A percentile compares a stretch with the other conserved stretches of the same genome.
These are phyloP conservation scores for Echinometra lucunter DNA, from an alignment of 53 echinoderm and acorn worm genomes.

Conservation along the genomic window DNA sequence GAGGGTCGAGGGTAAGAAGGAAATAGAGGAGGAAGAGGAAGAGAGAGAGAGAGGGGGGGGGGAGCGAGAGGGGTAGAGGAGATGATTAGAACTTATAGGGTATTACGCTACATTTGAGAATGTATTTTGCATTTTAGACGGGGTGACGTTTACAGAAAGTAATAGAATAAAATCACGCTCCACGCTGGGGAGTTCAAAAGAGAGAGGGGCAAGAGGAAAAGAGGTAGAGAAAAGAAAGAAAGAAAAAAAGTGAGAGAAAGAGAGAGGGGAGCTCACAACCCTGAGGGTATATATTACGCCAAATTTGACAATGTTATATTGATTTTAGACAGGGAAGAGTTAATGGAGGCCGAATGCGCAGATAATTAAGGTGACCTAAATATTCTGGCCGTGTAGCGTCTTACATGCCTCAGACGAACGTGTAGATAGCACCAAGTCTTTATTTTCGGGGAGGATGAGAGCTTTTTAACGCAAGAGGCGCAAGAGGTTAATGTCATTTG, in stretches of 20 bases:
- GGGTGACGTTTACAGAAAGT: too few species aligned
- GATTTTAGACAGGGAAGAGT: conserved; percentile 11
- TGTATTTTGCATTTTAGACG: too few species aligned
- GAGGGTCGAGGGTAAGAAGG: too few species aligned
- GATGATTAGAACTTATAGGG: too few species aligned
- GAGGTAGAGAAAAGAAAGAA: neutral
- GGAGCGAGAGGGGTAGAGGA: too few species aligned
- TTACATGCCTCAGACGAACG: neutral
- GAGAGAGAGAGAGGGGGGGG: too few species aligned
- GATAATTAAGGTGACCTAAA: conserved; percentile 26
- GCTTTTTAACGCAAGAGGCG: neutral
- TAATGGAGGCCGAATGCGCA: conserved; percentile 13
- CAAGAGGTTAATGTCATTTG: neutral
- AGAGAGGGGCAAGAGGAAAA: neutral
- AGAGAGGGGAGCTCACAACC: neutral
- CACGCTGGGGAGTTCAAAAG: neutral
- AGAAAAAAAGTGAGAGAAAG: neutral
- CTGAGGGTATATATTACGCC: neutral
- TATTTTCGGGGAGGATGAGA: neutral
- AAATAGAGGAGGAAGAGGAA: too few species aligned
- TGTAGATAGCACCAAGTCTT: neutral
- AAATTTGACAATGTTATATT: conserved; percentile 38
- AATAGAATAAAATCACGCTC: neutral
- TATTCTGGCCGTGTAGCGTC: neutral
- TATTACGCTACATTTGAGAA: too few species aligned